phyloP scores from a whole-genome alignment of 2,888 invertebrate genomes.

The Thymelicus lineola region DNA sequence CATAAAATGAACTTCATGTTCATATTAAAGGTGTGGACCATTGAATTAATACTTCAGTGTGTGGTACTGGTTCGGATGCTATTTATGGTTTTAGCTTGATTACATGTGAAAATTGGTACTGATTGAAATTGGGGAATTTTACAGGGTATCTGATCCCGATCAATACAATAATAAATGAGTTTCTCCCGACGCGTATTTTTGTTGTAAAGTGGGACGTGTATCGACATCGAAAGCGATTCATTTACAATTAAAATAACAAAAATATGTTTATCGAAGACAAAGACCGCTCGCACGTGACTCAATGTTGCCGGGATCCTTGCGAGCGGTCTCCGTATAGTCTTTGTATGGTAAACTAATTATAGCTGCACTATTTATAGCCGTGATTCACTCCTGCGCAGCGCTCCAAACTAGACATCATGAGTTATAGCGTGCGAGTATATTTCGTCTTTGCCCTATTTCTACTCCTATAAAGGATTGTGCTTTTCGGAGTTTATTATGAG shows the following conservation, averaged over 20 bases:
- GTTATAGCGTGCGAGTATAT: slow-evolving; percentile 55
- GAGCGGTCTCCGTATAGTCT: slow-evolving; percentile 49
- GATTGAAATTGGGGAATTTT: too few relatives aligned
- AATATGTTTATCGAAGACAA: slow-evolving; percentile 52
- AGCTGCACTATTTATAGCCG: slow-evolving; percentile 64
- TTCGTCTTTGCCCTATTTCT: slow-evolving; percentile 39
- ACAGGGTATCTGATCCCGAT: too few relatives aligned
- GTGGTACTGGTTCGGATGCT: too few relatives aligned
- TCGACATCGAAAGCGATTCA: slow-evolving; percentile 1
- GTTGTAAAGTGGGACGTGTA: slow-evolving; percentile 14
- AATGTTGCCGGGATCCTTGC: slow-evolving; percentile 60
- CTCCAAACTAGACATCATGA: slow-evolving; percentile 54
- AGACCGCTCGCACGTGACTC: slow-evolving; percentile 62
- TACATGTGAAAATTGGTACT: too few relatives aligned
- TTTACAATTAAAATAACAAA: slow-evolving; percentile 27
- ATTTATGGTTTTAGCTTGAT: too few relatives aligned
- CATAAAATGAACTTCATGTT: too few relatives aligned
- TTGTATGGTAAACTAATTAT: slow-evolving; percentile 76
- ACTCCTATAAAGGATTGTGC: slow-evolving; percentile 15
- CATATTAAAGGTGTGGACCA: too few relatives aligned
- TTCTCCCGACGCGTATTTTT: background rate
- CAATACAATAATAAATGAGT: too few relatives aligned
- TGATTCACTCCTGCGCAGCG: slow-evolving; percentile 73
- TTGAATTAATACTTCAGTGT: too few relatives aligned
- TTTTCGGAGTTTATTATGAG: background rate